phyloP scores from a whole-genome alignment of 2,113 vertebrate species.

The Zeus faber region DNA sequence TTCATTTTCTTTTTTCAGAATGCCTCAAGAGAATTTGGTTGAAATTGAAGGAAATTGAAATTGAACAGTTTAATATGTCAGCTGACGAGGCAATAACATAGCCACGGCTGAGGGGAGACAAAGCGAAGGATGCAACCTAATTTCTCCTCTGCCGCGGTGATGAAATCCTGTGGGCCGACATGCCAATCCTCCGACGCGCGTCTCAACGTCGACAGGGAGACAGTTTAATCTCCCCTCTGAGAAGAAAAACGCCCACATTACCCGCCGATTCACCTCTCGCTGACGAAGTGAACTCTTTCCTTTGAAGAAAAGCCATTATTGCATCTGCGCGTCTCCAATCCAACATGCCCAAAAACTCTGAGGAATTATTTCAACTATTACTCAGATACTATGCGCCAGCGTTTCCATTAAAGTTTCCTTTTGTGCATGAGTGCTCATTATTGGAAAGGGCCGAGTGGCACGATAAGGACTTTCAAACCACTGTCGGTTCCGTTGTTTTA shows the following conservation, averaged over 20 bases:
- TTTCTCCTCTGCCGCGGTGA: constrained; percentile 44
- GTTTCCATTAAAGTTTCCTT: constrained; percentile 1
- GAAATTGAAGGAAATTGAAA: constrained; percentile 14
- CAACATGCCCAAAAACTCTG: constrained; percentile 29
- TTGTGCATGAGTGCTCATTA: constrained; percentile 29
- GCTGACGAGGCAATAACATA: constrained; percentile 25
- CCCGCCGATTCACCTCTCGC: constrained; percentile 37
- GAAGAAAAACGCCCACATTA: constrained; percentile 31
- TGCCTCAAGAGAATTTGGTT: background rate
- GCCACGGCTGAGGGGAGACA: constrained; percentile 33
- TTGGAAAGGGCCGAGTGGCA: constrained; percentile 10
- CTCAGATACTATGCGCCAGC: background rate
- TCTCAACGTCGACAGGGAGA: constrained; percentile 42
- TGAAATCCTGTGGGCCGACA: constrained; percentile 44
- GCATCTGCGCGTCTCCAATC: constrained; percentile 23
- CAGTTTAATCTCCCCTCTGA: constrained; percentile 35
- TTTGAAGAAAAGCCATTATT: constrained; percentile 38
- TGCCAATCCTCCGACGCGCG: constrained; percentile 43
- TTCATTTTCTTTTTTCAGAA: no score
- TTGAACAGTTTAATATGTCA: constrained; percentile 5
- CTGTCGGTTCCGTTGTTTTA: no score
- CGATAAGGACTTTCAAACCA: constrained; percentile 35
- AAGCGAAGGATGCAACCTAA: constrained; percentile 40
- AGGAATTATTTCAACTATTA: constrained; percentile 26
- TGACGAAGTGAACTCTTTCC: constrained; percentile 36